Percentiles rank a stretch among this genome's conserved stretches.
phyloP scores from a whole-genome alignment of 2,888 invertebrate species.

The Eurytoma californica region DNA sequence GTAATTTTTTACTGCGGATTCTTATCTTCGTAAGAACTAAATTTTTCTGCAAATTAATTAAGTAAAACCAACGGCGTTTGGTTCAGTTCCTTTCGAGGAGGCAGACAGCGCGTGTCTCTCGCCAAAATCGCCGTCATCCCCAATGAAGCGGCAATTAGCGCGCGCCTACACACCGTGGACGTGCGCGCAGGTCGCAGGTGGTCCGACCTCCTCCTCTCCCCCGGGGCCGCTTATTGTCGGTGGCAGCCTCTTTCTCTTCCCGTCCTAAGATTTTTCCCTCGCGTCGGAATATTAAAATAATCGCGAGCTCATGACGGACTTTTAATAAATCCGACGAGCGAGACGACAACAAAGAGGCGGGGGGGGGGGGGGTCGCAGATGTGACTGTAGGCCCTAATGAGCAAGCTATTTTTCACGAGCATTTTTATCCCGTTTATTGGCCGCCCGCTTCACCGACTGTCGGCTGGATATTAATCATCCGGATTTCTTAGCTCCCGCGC shows the following conservation, averaged over 20 bases:
- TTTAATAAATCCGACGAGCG: slow-evolving; percentile 55
- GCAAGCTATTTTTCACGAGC: slow-evolving; percentile 75
- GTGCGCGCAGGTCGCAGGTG: slow-evolving; percentile 45
- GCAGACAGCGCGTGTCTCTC: no score
- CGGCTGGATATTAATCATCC: slow-evolving; percentile 75
- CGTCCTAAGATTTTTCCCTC: slow-evolving; percentile 35
- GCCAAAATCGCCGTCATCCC: no score
- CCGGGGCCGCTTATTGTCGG: slow-evolving; percentile 36
- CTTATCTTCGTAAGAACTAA: no score
- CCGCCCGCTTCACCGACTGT: slow-evolving; percentile 74
- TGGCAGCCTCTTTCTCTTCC: slow-evolving; percentile 14
- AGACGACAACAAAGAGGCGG: slow-evolving; percentile 56
- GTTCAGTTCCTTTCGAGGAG: no score
- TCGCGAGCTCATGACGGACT: slow-evolving; percentile 51
- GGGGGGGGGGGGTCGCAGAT: slow-evolving; percentile 68
- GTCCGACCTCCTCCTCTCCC: slow-evolving; percentile 37
- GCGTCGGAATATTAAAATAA: slow-evolving; percentile 49
- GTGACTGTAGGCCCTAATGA: slow-evolving; percentile 75
- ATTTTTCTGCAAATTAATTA: no score
- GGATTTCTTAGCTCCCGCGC: slow-evolving; percentile 67
- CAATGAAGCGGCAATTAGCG: neutral
- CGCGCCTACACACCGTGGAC: neutral
- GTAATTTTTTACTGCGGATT: no score
- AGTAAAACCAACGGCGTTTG: no score
- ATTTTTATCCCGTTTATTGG: slow-evolving; percentile 76